Percentiles rank a stretch among this genome's conserved stretches.
Evolutionary conservation across 2,113 vertebrate genomes (phyloP).

Genomic region (Pongo abelii): DNA sequence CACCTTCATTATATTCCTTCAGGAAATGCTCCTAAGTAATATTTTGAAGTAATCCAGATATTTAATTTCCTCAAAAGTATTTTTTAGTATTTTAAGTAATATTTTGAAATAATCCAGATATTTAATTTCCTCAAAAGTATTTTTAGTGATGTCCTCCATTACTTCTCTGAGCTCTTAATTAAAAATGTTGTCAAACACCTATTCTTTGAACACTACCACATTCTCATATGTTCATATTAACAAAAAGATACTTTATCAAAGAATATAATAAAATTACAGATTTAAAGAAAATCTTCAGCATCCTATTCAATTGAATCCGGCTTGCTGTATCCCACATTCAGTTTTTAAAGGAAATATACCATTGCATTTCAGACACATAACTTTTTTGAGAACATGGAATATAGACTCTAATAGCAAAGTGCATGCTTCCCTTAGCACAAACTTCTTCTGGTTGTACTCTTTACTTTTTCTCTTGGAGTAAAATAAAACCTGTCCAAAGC

Average conservation of each 20-base stretch:
- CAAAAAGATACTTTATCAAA: neutral
- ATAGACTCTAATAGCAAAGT: neutral
- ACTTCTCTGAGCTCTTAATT: neutral
- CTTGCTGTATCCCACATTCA: fast-evolving
- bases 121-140: neutral
- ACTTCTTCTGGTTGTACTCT: neutral
- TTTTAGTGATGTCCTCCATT: fast-evolving
- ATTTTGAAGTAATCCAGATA: neutral
- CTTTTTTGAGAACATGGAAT: neutral
- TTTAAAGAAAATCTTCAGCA: neutral
- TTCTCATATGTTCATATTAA: neutral
- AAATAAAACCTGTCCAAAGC: neutral
- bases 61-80: neutral
- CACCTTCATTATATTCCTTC: neutral
- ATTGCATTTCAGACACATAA: fast-evolving
- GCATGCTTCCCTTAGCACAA: fast-evolving
- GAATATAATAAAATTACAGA: neutral
- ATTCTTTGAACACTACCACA: fast-evolving
- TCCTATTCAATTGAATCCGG: too few relatives aligned
- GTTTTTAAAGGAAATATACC: fast-evolving
- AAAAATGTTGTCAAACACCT: neutral
- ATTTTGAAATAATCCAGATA: neutral
- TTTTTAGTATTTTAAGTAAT: neutral
- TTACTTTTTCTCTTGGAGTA: neutral
- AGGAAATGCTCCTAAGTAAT: neutral